Base-by-base conservation (phyloP, 2,888 invertebrate species). In the Ptychoptera albimana region DNA sequence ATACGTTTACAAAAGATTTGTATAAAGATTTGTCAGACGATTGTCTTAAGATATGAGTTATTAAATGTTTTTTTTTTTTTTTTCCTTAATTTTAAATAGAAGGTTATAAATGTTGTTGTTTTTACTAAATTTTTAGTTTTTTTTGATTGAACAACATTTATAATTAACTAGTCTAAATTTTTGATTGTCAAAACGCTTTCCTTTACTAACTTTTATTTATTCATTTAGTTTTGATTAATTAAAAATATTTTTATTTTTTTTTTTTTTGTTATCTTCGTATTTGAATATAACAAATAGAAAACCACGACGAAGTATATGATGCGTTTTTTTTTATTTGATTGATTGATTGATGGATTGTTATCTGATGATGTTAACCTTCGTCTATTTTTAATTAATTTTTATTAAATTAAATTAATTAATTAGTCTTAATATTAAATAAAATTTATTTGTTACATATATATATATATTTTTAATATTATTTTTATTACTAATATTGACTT, bases 181-280 rank as follows among this genome's bases (percentile, higher is more conserved):
- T 56, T 65, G 64, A 65, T 65, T 65, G 64, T 65, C 64, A 61
- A 65, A 62, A 65, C 64, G 64, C 64, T 60, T 57, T 47, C 57
- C 57, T 63, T 60, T 64, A 31, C 45, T 39, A 30, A 32, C 9
- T 9, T 11, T 11, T 32, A 32, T 11, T 32, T 9, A 32, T 32
- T 32, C 11, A 35, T 38, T 39, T 38, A 38, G 6, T n/a, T 43
- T 39, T 5, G 10, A 44, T 35, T 32, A 31, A 11, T 43, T 45
- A 40, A 15, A n/a, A 11, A 11, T 8, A 30, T 30, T 8, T 30
- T 30, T 30, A 30, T 32, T 32, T 7, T 7, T 32, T 2, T 32
- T 32, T 32, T 32, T 7, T 7, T 7, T 8, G 9, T 32, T 32
- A 11, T 32, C 23, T 23, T n/a, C n/a, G n/a, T n/a, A n/a, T n/a